Evolutionary conservation across 2,113 vertebrate genomes (phyloP).

Genomic region (Pelodiscus sinensis): DNA sequence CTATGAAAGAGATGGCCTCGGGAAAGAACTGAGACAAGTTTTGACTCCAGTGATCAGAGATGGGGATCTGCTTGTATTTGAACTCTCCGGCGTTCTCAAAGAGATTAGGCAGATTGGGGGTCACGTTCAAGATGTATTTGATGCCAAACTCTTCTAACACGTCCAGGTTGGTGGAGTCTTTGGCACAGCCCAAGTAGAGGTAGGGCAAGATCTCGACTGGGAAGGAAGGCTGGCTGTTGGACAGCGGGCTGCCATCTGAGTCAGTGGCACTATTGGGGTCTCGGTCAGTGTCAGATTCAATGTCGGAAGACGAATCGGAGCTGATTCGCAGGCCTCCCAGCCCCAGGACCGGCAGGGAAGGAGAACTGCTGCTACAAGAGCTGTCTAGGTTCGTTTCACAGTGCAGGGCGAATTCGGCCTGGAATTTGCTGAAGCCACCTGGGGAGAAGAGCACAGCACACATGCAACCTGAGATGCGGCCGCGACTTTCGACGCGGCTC

Average conservation of each 20-base stretch:
- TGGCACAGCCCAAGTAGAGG: slow-evolving; percentile 95
- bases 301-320: slow-evolving; percentile 94
- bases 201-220: slow-evolving; percentile 96
- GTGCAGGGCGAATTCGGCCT: slow-evolving; percentile 88
- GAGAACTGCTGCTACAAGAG: slow-evolving; percentile 86
- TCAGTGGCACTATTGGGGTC: slow-evolving; percentile 93
- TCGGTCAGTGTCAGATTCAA: slow-evolving; percentile 94
- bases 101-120: slow-evolving; percentile 97
- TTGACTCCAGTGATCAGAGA: slow-evolving; percentile 99
- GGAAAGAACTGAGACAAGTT: slow-evolving; percentile 99
- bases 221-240: slow-evolving; percentile 93
- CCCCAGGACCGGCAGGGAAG: slow-evolving; percentile 90
- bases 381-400: slow-evolving; percentile 94
- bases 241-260: slow-evolving; percentile 92
- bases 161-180: slow-evolving; percentile 98
- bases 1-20: slow-evolving; percentile 98
- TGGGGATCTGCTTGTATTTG: slow-evolving; percentile 99
- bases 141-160: slow-evolving; percentile 98
- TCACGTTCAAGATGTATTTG: slow-evolving; percentile 99
- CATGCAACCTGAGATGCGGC: slow-evolving; percentile 43
- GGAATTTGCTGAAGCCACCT: slow-evolving; percentile 97
- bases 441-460: slow-evolving; percentile 35
- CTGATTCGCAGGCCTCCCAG: slow-evolving; percentile 94
- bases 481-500: background rate
- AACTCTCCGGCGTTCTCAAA: slow-evolving; percentile 98